phyloP scores from a whole-genome alignment of 2,888 invertebrate genomes.

The Netelia melanura region DNA sequence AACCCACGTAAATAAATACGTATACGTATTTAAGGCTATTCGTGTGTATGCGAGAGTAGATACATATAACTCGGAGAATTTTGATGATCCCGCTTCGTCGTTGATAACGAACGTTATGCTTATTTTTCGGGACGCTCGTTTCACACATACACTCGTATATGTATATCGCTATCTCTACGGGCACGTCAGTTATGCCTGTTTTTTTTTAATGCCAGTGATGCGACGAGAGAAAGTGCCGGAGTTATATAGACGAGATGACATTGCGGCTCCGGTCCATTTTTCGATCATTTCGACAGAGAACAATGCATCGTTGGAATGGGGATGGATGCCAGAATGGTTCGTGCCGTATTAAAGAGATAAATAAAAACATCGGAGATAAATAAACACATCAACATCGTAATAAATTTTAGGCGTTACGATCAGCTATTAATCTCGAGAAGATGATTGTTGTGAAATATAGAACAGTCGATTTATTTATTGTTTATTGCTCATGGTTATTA shows the following conservation, averaged over 20 bases:
- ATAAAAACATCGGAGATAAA: neutral
- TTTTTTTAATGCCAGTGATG: slow-evolving; percentile 8
- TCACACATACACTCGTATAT: neutral
- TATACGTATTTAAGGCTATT: neutral
- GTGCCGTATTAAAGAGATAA: neutral
- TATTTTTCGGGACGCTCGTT: slow-evolving; percentile 52
- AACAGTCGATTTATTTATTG: too few relatives aligned
- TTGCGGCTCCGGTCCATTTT: neutral
- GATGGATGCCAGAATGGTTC: neutral
- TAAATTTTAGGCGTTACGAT: too few relatives aligned
- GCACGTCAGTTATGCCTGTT: slow-evolving; percentile 34
- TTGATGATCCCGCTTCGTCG: slow-evolving; percentile 55
- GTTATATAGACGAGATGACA: neutral
- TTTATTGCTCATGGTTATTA: too few relatives aligned
- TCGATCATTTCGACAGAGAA: neutral
- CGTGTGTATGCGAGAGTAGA: neutral
- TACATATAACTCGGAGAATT: slow-evolving; percentile 23
- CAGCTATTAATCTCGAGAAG: too few relatives aligned
- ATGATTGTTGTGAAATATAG: too few relatives aligned
- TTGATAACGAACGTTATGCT: slow-evolving; percentile 55
- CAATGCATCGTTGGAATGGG: neutral
- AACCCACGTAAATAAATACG: neutral
- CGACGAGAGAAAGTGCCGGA: neutral
- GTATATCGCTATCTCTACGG: slow-evolving; percentile 29
- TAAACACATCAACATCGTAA: neutral